Percentiles rank a stretch among this genome's conserved stretches.
Conservation (phyloP, 2,113 vertebrate species). For the Cottus gobio region DNA sequence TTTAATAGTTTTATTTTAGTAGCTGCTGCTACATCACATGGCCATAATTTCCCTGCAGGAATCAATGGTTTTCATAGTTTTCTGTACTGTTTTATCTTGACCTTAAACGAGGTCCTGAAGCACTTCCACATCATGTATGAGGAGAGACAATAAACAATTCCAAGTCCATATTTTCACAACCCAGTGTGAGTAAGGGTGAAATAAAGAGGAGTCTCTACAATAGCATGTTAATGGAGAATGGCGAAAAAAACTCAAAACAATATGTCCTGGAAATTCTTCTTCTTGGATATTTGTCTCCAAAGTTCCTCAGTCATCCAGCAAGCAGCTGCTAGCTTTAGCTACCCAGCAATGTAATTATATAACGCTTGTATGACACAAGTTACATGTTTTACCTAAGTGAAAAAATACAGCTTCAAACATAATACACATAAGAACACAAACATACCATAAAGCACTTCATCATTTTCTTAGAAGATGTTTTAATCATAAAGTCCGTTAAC, state of each 20-base stretch:
- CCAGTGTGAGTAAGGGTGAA: constrained; percentile 35
- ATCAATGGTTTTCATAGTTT: neutral
- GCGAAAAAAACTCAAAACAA: constrained; percentile 69
- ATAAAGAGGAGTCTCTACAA: constrained; percentile 2
- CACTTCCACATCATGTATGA: constrained; percentile 10
- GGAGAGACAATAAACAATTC: neutral
- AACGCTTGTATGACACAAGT: neutral
- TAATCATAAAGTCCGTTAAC: neutral
- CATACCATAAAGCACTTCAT: neutral
- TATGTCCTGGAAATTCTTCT: constrained; percentile 73
- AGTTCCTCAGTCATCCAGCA: constrained; percentile 1
- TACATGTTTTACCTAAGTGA: neutral
- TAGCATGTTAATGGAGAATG: constrained; percentile 40
- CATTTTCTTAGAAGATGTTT: neutral
- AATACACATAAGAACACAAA: neutral
- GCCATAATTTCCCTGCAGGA: neutral
- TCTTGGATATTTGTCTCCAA: neutral
- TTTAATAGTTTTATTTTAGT: neutral
- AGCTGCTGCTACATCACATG: too few relatives aligned
- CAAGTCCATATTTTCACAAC: neutral
- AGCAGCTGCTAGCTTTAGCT: too few relatives aligned
- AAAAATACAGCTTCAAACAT: neutral
- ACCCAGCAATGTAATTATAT: neutral
- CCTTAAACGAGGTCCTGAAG: neutral
- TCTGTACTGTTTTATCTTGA: neutral